These are phyloP conservation scores for Rhinolophus sinicus DNA, from an alignment of 2,113 vertebrate species.

Conservation along the genomic window DNA sequence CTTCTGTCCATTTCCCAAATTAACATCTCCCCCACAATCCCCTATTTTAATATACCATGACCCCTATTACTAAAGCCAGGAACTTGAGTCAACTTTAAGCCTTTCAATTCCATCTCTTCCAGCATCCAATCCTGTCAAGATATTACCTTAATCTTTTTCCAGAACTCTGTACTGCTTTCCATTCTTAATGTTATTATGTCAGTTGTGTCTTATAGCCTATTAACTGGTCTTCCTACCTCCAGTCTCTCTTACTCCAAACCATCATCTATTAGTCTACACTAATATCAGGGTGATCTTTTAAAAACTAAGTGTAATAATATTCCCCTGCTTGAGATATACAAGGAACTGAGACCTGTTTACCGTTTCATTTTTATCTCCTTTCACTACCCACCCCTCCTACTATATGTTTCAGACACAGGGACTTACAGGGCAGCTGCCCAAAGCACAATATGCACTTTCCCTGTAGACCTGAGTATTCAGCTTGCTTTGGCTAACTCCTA, in stretches of 20 bases:
- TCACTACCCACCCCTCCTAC: not conserved
- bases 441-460: not conserved
- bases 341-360: not conserved
- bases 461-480: not conserved
- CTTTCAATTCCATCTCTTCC: not conserved
- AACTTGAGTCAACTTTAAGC: not conserved
- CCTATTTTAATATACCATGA: not conserved
- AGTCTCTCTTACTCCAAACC: not conserved
- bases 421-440: not conserved
- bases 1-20: constrained; percentile 43
- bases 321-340: not conserved
- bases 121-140: not conserved
- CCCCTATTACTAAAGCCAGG: not conserved
- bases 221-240: not conserved
- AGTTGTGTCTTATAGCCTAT: not conserved
- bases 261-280: not conserved
- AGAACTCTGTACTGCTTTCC: not conserved
- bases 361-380: not conserved
- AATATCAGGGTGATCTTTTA: not conserved
- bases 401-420: not conserved
- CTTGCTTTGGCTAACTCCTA: not conserved
- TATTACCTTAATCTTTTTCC: not conserved
- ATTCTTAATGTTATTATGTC: not conserved
- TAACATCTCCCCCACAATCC: not conserved
- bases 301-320: not conserved